phyloP scores from a whole-genome alignment of 2,113 vertebrate genomes.

The Phalacrocorax aristotelis region DNA sequence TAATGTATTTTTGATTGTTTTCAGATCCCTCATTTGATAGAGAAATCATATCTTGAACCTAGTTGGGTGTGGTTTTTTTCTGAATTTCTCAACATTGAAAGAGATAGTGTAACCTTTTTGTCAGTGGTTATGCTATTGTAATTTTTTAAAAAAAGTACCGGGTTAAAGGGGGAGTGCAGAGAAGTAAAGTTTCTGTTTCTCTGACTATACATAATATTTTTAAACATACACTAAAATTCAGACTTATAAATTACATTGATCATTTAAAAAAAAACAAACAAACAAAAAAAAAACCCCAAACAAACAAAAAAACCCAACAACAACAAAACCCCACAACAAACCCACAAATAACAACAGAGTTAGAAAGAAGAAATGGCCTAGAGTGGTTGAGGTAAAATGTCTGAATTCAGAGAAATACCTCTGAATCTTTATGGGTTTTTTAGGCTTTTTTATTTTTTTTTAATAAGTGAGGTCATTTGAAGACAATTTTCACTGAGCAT shows the following conservation, averaged over 20 bases:
- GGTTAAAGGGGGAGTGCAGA: neutral
- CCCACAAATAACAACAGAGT: too few species aligned
- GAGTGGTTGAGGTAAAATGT: neutral
- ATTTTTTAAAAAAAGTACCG: neutral
- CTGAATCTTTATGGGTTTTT: neutral
- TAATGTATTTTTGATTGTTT: slow-evolving; percentile 10
- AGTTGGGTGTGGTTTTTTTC: neutral
- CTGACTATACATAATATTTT: neutral
- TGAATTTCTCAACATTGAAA: neutral
- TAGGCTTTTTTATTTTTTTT: neutral
- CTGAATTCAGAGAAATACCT: neutral
- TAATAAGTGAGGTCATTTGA: neutral
- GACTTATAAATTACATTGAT: neutral
- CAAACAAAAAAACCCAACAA: neutral
- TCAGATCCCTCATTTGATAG: slow-evolving; percentile 4
- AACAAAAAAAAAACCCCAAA: neutral
- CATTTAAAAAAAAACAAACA: neutral
- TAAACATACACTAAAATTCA: neutral
- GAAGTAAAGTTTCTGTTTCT: neutral
- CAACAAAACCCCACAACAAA: too few species aligned
- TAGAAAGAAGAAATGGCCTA: neutral
- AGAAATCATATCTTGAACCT: neutral
- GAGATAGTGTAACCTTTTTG: neutral
- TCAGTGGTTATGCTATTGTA: neutral
- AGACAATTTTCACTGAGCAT: neutral